phyloP scores from a whole-genome alignment of 2,113 vertebrate species.

The Malurus cyaneus region DNA sequence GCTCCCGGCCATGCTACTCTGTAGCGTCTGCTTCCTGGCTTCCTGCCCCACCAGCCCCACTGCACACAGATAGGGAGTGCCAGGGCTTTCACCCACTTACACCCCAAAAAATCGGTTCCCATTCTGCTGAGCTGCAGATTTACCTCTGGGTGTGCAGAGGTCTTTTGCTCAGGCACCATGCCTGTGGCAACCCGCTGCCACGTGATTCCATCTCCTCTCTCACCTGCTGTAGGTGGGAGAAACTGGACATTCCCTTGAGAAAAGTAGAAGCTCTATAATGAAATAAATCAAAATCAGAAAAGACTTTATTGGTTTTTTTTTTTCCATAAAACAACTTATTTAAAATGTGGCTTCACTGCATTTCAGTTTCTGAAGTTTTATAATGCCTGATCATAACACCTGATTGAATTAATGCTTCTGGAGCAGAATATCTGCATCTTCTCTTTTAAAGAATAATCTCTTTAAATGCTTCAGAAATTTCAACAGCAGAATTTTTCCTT shows the following conservation, averaged over 20 bases:
- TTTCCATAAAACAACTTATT: neutral
- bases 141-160: fast-evolving
- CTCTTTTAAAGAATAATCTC: neutral
- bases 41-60: fast-evolving
- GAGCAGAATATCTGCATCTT: neutral
- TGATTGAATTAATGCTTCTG: neutral
- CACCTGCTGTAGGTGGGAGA: neutral
- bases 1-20: fast-evolving
- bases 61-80: neutral
- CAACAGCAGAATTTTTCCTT: neutral
- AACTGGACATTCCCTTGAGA: neutral
- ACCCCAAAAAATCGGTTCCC: neutral
- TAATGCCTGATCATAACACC: fast-evolving
- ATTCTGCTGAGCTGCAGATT: neutral
- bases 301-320: neutral
- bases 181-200: fast-evolving
- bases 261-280: neutral
- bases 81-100: neutral
- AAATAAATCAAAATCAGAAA: neutral
- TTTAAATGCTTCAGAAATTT: neutral
- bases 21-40: neutral
- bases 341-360: neutral
- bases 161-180: fast-evolving
- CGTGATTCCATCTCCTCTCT: neutral
- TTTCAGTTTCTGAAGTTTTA: neutral